Evolutionary conservation across 2,797 vertebrate species (phyloP).

Genomic region (Oreochromis mossambicus): DNA sequence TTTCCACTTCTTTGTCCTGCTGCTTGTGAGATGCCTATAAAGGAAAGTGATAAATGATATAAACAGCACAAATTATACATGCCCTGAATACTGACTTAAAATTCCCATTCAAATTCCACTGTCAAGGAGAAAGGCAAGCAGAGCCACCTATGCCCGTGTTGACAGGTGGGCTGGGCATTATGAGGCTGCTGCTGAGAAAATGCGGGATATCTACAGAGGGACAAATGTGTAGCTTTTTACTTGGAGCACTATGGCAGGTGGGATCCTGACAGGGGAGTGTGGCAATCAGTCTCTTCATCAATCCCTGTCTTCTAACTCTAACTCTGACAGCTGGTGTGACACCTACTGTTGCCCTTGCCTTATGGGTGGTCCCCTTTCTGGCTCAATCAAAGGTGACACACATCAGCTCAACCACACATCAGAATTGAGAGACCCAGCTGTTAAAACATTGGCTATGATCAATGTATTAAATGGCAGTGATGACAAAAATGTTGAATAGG

Average conservation of each 20-base stretch:
- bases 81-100: slow-evolving; percentile 48
- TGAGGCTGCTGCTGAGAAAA: slow-evolving; percentile 49
- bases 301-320: slow-evolving; percentile 70
- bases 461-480: slow-evolving; percentile 8
- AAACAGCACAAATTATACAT: slow-evolving; percentile 46
- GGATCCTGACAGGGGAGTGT: slow-evolving; percentile 71
- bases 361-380: slow-evolving; percentile 62
- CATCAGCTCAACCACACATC: slow-evolving; percentile 39
- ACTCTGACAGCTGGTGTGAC: slow-evolving; percentile 76
- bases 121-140: slow-evolving; percentile 55
- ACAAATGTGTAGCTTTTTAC: slow-evolving; percentile 49
- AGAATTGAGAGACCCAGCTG: slow-evolving; percentile 31
- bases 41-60: slow-evolving; percentile 40
- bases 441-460: slow-evolving; percentile 25
- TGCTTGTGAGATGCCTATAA: slow-evolving; percentile 19
- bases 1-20: slow-evolving; percentile 35
- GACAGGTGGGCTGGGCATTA: slow-evolving; percentile 53
- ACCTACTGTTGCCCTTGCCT: slow-evolving; percentile 66
- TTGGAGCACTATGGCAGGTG: slow-evolving; percentile 66
- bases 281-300: slow-evolving; percentile 74
- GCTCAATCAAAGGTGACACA: slow-evolving; percentile 64
- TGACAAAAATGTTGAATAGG: neutral
- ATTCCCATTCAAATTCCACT: slow-evolving; percentile 40
- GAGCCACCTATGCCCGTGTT: slow-evolving; percentile 26
- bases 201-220: slow-evolving; percentile 46